Conservation (phyloP, 2,113 vertebrate genomes). For the Pelecanoides urinatrix region DNA sequence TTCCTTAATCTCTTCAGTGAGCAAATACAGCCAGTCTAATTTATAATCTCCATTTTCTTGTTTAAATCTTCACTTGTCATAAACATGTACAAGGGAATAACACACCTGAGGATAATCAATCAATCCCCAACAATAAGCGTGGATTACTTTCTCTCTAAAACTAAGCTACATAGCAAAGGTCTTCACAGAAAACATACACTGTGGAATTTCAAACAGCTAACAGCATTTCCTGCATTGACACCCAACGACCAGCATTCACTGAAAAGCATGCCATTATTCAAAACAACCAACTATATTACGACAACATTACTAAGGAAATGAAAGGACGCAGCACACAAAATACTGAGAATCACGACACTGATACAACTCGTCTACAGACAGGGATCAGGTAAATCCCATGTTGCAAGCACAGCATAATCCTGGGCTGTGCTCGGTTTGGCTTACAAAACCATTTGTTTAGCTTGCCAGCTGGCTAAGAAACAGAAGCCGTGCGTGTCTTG, state of each 20-base stretch:
- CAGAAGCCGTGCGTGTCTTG: background rate
- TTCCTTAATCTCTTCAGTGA: background rate
- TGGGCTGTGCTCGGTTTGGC: background rate
- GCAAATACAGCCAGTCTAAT: background rate
- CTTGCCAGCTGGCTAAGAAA: conserved; percentile 22
- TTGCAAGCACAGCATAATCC: background rate
- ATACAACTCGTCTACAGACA: background rate
- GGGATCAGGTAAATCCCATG: background rate
- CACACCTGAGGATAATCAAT: background rate
- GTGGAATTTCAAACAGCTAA: background rate
- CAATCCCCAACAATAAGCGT: background rate
- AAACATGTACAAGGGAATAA: background rate
- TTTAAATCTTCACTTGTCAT: background rate
- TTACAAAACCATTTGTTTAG: background rate
- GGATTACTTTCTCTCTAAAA: background rate
- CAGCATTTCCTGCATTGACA: background rate
- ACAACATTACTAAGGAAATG: background rate
- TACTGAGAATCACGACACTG: background rate
- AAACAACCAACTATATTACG: background rate
- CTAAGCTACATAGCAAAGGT: background rate
- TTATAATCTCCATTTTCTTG: background rate
- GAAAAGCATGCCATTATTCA: background rate
- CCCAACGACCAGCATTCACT: background rate
- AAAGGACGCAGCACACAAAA: background rate
- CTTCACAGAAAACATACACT: background rate